Evolutionary conservation across 1,140 invertebrate species (phyloP), one percentile per base, ranked within the genome.

Genomic region (Physella acuta): DNA sequence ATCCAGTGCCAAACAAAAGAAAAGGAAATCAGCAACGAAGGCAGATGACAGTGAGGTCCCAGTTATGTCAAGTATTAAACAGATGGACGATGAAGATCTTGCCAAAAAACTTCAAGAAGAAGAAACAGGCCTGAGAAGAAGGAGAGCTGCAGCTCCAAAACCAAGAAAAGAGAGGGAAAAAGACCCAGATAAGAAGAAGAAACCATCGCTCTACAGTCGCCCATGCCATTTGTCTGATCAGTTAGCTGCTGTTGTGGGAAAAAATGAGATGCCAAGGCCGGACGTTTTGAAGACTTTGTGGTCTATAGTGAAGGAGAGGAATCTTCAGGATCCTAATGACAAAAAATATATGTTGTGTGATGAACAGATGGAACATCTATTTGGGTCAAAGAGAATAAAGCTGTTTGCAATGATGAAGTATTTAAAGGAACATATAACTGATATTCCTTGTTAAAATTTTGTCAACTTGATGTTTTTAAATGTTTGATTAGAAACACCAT

Each of bases 31-130:
- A n/a, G 66, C 66, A 14, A 30, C 31, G 2, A 68, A 68, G 60
- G 66, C 66, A 44, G 66, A 68, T 59, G 66, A 68, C 37, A 68
- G 66, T 60, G 66, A 68, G 28, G 66, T 59, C 60, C 66, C 66
- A 8, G 66, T 68, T 16, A 68, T 68, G 66, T 68, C 66, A 26
- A 60, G 56, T 28, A 60, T 68, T 37, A 68, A 68, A n/a, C n/a
- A n/a, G n/a, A n/a, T n/a, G n/a, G n/a, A n/a, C n/a, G 66, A 68
- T 60, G 66, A 68, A 60, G 66, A 68, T 51, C 33, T 68, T 20
- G 66, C 66, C 26, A 68, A 68, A 33, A 59, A 60, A 55, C 26
- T 68, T 20, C 66, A 68, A 36, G 66, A 68, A 16, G 66, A 68
- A 51, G 66, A 68, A 34, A 30, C 36, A 3, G 66, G 55, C 20